Evolutionary conservation across 2,797 vertebrate species (phyloP).

Genomic region (Phylloscopus collybita): DNA sequence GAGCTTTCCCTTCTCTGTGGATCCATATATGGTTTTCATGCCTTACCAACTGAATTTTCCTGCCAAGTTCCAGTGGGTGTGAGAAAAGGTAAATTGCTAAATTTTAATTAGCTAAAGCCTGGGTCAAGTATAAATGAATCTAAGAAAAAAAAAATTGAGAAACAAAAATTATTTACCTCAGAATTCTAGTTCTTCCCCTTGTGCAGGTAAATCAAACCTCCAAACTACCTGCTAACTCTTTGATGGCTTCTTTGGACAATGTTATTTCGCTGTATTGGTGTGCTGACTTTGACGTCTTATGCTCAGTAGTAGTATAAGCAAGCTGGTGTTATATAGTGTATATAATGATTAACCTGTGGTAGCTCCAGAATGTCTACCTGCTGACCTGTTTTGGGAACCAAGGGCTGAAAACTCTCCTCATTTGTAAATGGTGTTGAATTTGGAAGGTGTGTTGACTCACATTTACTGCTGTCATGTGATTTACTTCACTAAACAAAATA

Average conservation of each 20-base stretch:
- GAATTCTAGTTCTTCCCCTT: neutral
- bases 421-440: neutral
- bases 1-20: neutral
- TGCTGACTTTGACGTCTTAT: neutral
- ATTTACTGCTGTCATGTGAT: neutral
- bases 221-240: neutral
- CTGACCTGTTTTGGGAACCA: neutral
- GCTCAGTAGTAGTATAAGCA: neutral
- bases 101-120: neutral
- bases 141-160: neutral
- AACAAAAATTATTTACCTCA: neutral
- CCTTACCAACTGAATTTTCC: neutral
- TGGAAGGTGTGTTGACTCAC: neutral
- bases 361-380: neutral
- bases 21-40: neutral
- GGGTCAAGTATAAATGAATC: neutral
- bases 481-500: neutral
- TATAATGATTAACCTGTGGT: slow-evolving; percentile 54
- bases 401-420: neutral
- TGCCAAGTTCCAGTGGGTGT: neutral
- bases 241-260: neutral
- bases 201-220: neutral
- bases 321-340: neutral
- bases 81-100: neutral
- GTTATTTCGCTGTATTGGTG: neutral